Conservation (phyloP, 2,797 vertebrate genomes). For the Carcharodon carcharias region DNA sequence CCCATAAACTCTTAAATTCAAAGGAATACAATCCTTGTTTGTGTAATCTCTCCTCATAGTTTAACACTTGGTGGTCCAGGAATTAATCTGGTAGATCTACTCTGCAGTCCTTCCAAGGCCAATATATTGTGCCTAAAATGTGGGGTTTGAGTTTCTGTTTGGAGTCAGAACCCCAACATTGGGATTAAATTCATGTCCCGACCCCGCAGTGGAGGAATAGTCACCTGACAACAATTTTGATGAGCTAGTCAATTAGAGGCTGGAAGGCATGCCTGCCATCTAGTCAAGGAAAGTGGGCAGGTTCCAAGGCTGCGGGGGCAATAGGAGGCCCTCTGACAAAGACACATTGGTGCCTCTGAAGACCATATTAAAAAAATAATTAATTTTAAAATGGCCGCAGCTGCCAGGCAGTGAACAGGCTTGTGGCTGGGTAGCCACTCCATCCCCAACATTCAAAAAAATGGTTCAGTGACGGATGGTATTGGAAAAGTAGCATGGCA, state of each 20-base stretch:
- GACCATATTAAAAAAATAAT: too few species aligned
- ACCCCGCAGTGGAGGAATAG: neutral
- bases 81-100: neutral
- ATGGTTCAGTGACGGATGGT: neutral
- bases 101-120: neutral
- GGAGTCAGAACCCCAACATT: too few species aligned
- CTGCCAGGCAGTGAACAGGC: too few species aligned
- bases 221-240: neutral
- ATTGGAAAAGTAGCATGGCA: neutral
- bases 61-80: neutral
- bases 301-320: too few species aligned
- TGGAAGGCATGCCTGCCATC: too few species aligned
- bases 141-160: neutral
- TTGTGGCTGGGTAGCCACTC: neutral
- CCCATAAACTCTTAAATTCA: neutral
- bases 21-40: neutral
- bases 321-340: too few species aligned
- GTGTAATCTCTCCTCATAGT: neutral
- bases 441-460: too few species aligned
- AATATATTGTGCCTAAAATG: neutral
- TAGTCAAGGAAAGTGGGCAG: too few species aligned
- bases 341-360: too few species aligned
- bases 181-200: neutral
- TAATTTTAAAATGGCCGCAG: too few species aligned
- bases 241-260: neutral